Evolutionary conservation across 2,888 invertebrate genomes (phyloP).

Genomic region (Limnephilus auricula): DNA sequence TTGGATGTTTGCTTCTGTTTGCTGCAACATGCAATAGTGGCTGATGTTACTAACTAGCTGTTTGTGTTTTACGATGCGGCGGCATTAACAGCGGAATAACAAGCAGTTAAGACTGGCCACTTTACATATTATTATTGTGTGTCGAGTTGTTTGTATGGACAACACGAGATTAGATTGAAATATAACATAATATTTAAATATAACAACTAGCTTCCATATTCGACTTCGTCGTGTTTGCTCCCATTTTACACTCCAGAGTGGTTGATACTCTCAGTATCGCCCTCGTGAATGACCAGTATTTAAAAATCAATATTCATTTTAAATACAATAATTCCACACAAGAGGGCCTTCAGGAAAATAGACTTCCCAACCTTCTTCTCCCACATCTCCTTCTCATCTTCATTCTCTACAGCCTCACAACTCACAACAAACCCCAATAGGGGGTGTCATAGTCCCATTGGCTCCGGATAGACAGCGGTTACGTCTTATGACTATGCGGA

Average conservation of each 20-base stretch:
- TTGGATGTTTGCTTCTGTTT: not conserved
- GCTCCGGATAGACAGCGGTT: no score
- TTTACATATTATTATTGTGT: not conserved
- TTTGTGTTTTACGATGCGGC: not conserved
- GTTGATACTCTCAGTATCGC: not conserved
- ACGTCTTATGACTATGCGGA: no score
- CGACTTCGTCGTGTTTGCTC: not conserved
- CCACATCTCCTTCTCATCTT: not conserved
- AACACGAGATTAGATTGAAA: not conserved
- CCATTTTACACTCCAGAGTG: not conserved
- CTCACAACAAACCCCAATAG: not conserved
- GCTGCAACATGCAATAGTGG: not conserved
- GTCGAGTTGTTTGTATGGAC: not conserved
- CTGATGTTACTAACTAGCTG: not conserved
- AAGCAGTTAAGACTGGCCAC: not conserved
- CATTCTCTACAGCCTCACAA: not conserved
- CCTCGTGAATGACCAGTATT: not conserved
- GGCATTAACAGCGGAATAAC: not conserved
- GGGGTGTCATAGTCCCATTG: no score
- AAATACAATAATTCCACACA: no score
- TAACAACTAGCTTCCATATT: not conserved
- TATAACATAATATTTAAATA: not conserved
- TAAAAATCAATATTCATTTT: no score
- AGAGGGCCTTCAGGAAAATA: not conserved
- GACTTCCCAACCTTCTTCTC: not conserved